phyloP scores from a whole-genome alignment of 2,888 invertebrate genomes.

The Mongoloraphidia duomilia region DNA sequence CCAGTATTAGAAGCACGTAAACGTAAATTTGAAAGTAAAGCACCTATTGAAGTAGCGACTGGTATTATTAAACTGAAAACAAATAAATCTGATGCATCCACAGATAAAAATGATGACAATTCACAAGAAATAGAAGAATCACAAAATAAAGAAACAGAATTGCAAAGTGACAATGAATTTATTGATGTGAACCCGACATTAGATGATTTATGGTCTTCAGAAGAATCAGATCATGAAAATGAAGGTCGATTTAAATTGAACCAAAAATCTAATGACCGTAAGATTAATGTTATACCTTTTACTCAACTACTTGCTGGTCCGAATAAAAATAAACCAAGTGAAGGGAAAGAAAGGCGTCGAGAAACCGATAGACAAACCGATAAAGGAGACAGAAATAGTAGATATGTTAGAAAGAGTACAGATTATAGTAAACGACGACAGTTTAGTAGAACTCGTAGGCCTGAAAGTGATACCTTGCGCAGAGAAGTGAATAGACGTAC shows the following conservation, averaged over 20 bases:
- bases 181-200: conserved; percentile 12
- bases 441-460: too few species aligned
- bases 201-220: conserved; percentile 27
- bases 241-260: conserved; percentile 27
- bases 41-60: conserved; percentile 29
- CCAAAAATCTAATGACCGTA: conserved; percentile 10
- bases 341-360: too few species aligned
- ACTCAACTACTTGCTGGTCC: conserved; percentile 11
- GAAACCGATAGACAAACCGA: too few species aligned
- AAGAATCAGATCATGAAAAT: conserved; percentile 28
- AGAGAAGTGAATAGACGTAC: too few species aligned
- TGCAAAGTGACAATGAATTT: conserved; percentile 1
- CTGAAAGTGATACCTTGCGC: too few species aligned
- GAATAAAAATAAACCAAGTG: conserved; percentile 7
- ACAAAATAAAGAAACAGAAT: conserved; percentile 10
- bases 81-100: conserved; percentile 17
- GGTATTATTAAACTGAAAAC: conserved; percentile 34
- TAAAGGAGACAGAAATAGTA: too few species aligned
- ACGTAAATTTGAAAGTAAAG: conserved; percentile 35
- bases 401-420: too few species aligned
- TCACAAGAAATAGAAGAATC: conserved; percentile 7
- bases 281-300: conserved; percentile 12
- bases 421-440: too few species aligned
- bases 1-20: conserved; percentile 36
- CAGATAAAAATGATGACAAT: conserved; percentile 9